Evolutionary conservation across 2,113 vertebrate genomes (phyloP).

Genomic region (Tenebrosternarchus preto): DNA sequence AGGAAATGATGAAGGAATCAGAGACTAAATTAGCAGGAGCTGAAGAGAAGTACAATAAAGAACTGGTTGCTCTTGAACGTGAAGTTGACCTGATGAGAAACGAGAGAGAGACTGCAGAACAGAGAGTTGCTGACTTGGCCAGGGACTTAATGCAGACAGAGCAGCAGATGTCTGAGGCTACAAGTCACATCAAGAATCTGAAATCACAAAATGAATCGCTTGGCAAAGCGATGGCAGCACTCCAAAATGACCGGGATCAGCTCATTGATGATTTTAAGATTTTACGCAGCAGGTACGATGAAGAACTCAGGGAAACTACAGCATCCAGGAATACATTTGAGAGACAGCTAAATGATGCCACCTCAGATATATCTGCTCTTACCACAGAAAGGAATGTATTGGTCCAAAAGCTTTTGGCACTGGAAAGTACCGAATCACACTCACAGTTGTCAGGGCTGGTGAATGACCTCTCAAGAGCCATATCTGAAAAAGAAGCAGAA

Average conservation of each 20-base stretch:
- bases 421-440: slow-evolving; percentile 64
- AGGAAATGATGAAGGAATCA: slow-evolving; percentile 59
- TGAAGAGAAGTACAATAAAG: slow-evolving; percentile 61
- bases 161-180: slow-evolving; percentile 65
- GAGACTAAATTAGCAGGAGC: slow-evolving; percentile 57
- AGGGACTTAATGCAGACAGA: slow-evolving; percentile 63
- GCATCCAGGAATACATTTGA: slow-evolving; percentile 68
- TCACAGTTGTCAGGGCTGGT: slow-evolving; percentile 67
- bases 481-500: slow-evolving; percentile 70
- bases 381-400: slow-evolving; percentile 71
- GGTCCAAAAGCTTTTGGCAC: slow-evolving; percentile 50
- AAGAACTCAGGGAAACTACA: slow-evolving; percentile 71
- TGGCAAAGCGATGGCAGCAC: slow-evolving; percentile 80
- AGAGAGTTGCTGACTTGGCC: slow-evolving; percentile 59
- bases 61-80: slow-evolving; percentile 52
- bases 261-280: slow-evolving; percentile 80
- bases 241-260: slow-evolving; percentile 82
- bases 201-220: slow-evolving; percentile 80
- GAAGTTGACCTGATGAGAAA: slow-evolving; percentile 63
- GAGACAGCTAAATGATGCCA: slow-evolving; percentile 59
- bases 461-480: slow-evolving; percentile 66
- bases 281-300: slow-evolving; percentile 72
- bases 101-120: slow-evolving; percentile 64
- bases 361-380: slow-evolving; percentile 62
- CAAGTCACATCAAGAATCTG: slow-evolving; percentile 65